Evolutionary conservation across 1,140 invertebrate genomes (phyloP).

Genomic region (Bombus affinis): DNA sequence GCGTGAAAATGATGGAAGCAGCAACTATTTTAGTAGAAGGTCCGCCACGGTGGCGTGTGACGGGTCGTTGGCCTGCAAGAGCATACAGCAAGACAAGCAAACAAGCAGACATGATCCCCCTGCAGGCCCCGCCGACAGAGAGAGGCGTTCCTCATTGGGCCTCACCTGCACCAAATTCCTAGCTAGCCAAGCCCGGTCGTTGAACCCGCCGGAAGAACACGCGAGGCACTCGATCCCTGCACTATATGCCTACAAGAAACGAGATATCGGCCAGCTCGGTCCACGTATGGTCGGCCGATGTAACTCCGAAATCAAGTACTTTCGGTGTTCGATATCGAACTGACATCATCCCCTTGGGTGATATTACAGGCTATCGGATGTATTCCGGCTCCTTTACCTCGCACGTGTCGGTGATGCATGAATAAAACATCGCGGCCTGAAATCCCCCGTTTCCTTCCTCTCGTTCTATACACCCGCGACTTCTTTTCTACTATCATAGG

Average conservation of each 20-base stretch:
- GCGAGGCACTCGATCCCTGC: slow-evolving; percentile 46
- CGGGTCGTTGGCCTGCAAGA: slow-evolving; percentile 75
- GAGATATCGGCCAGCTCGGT: slow-evolving; percentile 35
- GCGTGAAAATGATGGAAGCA: slow-evolving; percentile 54
- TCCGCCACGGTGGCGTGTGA: slow-evolving; percentile 48
- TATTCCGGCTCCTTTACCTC: background rate
- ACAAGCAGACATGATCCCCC: slow-evolving; percentile 70
- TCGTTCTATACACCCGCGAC: background rate
- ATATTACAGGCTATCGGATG: background rate
- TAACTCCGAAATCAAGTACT: slow-evolving; percentile 3
- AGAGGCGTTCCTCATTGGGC: slow-evolving; percentile 72
- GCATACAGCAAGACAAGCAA: slow-evolving; percentile 64
- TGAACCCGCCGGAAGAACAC: slow-evolving; percentile 64
- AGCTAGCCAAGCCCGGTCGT: slow-evolving; percentile 71
- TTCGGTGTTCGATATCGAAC: slow-evolving; percentile 23
- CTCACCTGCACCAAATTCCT: slow-evolving; percentile 82
- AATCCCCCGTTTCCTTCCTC: background rate
- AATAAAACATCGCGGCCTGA: slow-evolving; percentile 10
- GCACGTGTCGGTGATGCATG: background rate
- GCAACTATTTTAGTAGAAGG: slow-evolving; percentile 60
- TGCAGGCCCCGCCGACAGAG: slow-evolving; percentile 63
- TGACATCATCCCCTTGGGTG: slow-evolving; percentile 12
- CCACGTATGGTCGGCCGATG: background rate
- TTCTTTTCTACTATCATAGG: too few relatives aligned
- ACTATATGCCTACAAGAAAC: slow-evolving; percentile 44